These are phyloP conservation scores for Rhagium mordax DNA, from an alignment of 2,888 invertebrate genomes.

Conservation along the genomic window DNA sequence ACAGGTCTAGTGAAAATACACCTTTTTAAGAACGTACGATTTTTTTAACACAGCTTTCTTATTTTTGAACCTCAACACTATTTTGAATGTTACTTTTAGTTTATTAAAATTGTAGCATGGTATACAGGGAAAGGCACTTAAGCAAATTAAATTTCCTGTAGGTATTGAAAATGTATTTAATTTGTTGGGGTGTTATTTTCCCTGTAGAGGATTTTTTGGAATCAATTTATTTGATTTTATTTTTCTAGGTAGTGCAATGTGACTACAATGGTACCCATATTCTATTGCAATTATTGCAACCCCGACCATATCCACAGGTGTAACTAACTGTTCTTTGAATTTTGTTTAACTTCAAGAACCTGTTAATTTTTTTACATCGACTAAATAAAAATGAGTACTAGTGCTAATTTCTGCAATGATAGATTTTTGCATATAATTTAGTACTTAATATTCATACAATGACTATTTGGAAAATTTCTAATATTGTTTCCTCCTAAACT, in stretches of 20 bases:
- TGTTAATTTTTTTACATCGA: no score
- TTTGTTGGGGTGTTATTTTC: background rate
- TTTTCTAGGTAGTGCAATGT: background rate
- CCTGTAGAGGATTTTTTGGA: background rate
- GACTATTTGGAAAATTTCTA: no score
- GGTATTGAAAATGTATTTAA: background rate
- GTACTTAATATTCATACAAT: no score
- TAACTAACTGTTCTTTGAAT: no score
- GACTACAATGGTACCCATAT: background rate
- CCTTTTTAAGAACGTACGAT: background rate
- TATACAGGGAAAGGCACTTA: background rate
- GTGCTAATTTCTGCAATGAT: no score
- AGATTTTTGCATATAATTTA: no score
- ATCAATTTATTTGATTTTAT: background rate
- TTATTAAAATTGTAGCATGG: background rate
- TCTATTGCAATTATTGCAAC: background rate
- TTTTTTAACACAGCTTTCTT: slow-evolving; percentile 12
- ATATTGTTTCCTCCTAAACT: no score
- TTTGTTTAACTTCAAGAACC: background rate
- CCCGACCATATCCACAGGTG: background rate
- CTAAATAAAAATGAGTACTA: no score
- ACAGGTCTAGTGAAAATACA: background rate
- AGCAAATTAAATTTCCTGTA: background rate
- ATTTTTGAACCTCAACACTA: background rate
- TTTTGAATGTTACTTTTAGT: slow-evolving; percentile 5